Conservation (phyloP, 2,888 invertebrate species). For the Caenorhabditis panamensis region DNA sequence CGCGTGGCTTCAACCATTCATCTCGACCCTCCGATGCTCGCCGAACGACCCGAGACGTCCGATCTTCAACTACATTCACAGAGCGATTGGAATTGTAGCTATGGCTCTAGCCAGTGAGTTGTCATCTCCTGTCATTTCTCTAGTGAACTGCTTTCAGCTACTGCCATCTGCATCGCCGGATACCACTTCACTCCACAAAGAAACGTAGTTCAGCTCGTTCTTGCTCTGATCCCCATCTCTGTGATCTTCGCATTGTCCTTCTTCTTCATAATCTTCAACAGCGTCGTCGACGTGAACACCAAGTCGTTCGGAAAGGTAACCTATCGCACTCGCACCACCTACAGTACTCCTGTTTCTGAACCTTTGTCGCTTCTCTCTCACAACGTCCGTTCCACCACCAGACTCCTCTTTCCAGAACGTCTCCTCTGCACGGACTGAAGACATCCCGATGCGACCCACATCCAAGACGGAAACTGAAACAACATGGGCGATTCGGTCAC, state of each 20-base stretch:
- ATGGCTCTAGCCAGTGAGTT: slow-evolving; percentile 69
- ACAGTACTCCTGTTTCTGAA: neutral
- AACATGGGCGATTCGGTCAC: slow-evolving; percentile 44
- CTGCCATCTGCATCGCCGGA: slow-evolving; percentile 66
- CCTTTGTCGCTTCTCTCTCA: slow-evolving; percentile 11
- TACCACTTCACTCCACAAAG: slow-evolving; percentile 56
- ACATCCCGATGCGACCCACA: slow-evolving; percentile 55
- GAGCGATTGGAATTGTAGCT: slow-evolving; percentile 67
- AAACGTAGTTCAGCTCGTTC: slow-evolving; percentile 47
- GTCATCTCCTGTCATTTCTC: neutral
- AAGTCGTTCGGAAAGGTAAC: slow-evolving; percentile 53
- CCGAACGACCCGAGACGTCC: slow-evolving; percentile 69
- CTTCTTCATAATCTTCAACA: slow-evolving; percentile 59
- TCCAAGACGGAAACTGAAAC: slow-evolving; percentile 41
- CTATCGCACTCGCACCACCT: slow-evolving; percentile 3
- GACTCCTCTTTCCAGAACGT: slow-evolving; percentile 14
- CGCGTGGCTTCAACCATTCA: slow-evolving; percentile 72
- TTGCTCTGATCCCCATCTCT: slow-evolving; percentile 59
- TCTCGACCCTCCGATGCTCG: slow-evolving; percentile 68
- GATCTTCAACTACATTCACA: slow-evolving; percentile 73
- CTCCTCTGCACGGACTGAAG: slow-evolving; percentile 27
- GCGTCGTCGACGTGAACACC: slow-evolving; percentile 36
- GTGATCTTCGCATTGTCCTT: slow-evolving; percentile 52
- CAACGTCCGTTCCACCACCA: slow-evolving; percentile 5
- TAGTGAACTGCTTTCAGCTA: slow-evolving; percentile 56